Conservation (phyloP, 2,888 invertebrate genomes). For the Spicauda simplicius region DNA sequence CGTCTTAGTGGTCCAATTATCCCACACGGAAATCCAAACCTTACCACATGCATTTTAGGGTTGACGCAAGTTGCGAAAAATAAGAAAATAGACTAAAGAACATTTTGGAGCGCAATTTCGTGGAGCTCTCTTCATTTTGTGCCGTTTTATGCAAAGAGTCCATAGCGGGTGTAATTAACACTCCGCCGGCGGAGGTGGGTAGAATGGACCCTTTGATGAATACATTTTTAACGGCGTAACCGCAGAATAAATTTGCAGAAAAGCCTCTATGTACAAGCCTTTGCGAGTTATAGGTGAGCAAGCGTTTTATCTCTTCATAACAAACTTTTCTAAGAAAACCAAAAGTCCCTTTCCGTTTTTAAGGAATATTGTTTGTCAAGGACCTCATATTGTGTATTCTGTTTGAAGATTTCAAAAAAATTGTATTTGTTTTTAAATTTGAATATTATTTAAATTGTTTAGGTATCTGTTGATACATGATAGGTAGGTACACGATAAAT, state of each 20-base stretch:
- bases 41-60: not conserved
- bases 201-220: slow-evolving; percentile 38
- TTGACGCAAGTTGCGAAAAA: slow-evolving; percentile 16
- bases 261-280: not conserved
- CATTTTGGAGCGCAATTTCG: slow-evolving; percentile 42
- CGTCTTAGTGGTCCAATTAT: not conserved
- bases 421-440: too few relatives aligned
- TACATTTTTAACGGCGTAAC: slow-evolving; percentile 37
- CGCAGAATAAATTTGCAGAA: slow-evolving; percentile 24
- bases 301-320: not conserved
- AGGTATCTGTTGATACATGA: too few relatives aligned
- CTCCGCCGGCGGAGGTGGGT: slow-evolving; percentile 36
- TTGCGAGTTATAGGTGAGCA: not conserved
- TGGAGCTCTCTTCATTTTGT: slow-evolving; percentile 43
- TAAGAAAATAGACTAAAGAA: slow-evolving; percentile 37
- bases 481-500: too few relatives aligned
- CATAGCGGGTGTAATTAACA: slow-evolving; percentile 44
- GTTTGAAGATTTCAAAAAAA: too few relatives aligned
- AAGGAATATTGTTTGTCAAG: too few relatives aligned
- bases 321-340: not conserved
- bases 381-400: too few relatives aligned
- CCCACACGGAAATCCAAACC: not conserved
- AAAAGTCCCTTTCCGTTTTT: not conserved
- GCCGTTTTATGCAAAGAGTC: slow-evolving; percentile 39
- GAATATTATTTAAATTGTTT: too few relatives aligned